A percentile compares a stretch with the other conserved stretches of the same genome.
Conservation (phyloP, 2,888 invertebrate species). For the Agrotis exclamationis region DNA sequence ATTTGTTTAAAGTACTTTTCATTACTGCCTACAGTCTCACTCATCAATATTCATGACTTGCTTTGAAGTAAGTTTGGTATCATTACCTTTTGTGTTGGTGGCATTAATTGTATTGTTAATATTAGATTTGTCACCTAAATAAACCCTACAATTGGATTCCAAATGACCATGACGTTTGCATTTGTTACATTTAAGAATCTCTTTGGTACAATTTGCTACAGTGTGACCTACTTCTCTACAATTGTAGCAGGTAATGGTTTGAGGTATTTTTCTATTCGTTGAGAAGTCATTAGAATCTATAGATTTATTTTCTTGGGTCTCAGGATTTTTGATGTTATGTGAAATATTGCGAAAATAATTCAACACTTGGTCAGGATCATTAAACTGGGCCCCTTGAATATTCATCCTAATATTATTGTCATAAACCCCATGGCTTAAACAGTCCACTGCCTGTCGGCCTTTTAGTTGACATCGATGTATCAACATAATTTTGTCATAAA, state of each 20-base stretch:
- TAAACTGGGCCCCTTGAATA: background rate
- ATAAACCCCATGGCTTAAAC: background rate
- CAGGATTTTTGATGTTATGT: slow-evolving; percentile 1
- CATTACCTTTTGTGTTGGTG: background rate
- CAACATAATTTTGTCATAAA: slow-evolving; percentile 1
- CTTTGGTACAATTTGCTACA: slow-evolving; percentile 1
- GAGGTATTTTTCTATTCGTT: background rate
- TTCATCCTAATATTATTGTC: background rate
- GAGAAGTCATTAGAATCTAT: background rate
- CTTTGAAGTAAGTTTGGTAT: background rate
- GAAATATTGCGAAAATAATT: background rate
- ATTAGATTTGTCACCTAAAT: background rate
- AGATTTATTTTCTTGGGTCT: background rate
- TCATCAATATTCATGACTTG: background rate
- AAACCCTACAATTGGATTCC: slow-evolving; percentile 1
- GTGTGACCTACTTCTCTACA: slow-evolving; percentile 1
- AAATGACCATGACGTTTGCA: slow-evolving; percentile 4
- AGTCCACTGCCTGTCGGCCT: background rate
- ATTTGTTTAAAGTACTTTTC: background rate
- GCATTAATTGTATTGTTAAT: background rate
- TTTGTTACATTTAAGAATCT: background rate
- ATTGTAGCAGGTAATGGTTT: background rate
- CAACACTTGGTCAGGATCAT: background rate
- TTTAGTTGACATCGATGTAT: background rate
- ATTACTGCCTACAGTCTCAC: background rate